Base-by-base conservation (phyloP, 1,140 invertebrate species). In the Helicorthomorpha holstii region DNA sequence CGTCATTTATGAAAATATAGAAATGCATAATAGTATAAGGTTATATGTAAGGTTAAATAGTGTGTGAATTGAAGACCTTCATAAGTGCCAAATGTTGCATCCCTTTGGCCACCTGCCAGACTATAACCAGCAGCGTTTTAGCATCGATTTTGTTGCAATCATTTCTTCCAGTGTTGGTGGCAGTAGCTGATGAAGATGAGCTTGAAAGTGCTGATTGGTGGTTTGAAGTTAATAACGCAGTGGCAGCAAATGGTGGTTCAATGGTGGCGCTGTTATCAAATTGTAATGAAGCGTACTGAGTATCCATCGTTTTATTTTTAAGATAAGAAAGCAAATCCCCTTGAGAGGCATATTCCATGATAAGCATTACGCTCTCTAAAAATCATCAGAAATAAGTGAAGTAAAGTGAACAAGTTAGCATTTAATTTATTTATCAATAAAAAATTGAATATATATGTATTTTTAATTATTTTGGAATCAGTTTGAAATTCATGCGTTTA, bases 91-190 rank as follows among this genome's bases (percentile, higher is more conserved):
- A 46, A 19, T 46, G 44, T 7, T 25, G 4, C 44, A 46, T 46
- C 19, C 44, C 44, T 46, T 46, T 46, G 4, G 44, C 19, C 4
- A 46, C 44, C 44, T 46, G 44, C 44, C 44, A 46, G 19, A 19
- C 44, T 46, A 46, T 22, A 12, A 19, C 4, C 44, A 46, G 21
- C 21, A 46, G 21, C 19, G 44, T 46, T 22, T 22, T 7, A 7
- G 19, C 19, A 25, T 46, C 44, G 7, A 46, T 22, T 12, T 7
- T 22, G 44, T 46, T 46, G 29, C 29, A 10, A 7, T 19, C 44
- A 7, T 7, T 7, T 16, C 7, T 7, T 34, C 7, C 29, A 7
- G 29, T 34, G 29, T 34, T 34, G 29, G 29, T 34, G 16, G 7
- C 29, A 7, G 29, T 34, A 7, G 29, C 7, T 34, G 29, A 34